phyloP scores from a whole-genome alignment of 2,888 invertebrate genomes.

The Micropterix aruncella region DNA sequence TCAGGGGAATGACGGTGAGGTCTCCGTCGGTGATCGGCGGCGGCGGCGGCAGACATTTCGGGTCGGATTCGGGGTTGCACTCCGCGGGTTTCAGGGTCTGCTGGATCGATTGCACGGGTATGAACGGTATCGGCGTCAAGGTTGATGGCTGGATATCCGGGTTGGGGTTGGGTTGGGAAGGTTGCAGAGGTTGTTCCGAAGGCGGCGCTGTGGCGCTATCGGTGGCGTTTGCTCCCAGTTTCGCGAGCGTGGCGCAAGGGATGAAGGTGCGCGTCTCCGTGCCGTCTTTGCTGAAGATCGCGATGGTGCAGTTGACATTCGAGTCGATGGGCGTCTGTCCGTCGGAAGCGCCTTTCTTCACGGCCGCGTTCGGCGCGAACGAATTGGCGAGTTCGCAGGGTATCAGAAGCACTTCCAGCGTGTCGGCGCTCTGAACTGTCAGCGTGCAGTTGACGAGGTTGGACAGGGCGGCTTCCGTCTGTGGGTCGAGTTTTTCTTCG shows the following conservation, averaged over 20 bases:
- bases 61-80: no score
- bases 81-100: no score
- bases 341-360: slow-evolving; percentile 20
- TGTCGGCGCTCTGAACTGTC: slow-evolving; percentile 25
- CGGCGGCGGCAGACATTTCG: no score
- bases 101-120: no score
- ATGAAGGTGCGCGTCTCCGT: slow-evolving; percentile 34
- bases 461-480: slow-evolving; percentile 25
- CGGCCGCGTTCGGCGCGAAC: slow-evolving; percentile 30
- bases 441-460: slow-evolving; percentile 33
- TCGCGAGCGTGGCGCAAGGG: slow-evolving; percentile 31
- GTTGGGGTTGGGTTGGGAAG: neutral
- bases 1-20: no score
- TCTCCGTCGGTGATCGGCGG: no score
- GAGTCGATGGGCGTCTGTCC: slow-evolving; percentile 17
- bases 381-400: slow-evolving; percentile 38
- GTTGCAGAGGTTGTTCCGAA: slow-evolving; percentile 13
- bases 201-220: slow-evolving; percentile 34
- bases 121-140: no score
- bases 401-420: slow-evolving; percentile 31
- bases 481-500: slow-evolving; percentile 21
- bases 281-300: slow-evolving; percentile 27
- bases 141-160: neutral
- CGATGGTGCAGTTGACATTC: slow-evolving; percentile 31
- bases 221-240: slow-evolving; percentile 32